These are phyloP conservation scores for Saturnia pavonia DNA, from an alignment of 2,888 invertebrate genomes.

Conservation along the genomic window DNA sequence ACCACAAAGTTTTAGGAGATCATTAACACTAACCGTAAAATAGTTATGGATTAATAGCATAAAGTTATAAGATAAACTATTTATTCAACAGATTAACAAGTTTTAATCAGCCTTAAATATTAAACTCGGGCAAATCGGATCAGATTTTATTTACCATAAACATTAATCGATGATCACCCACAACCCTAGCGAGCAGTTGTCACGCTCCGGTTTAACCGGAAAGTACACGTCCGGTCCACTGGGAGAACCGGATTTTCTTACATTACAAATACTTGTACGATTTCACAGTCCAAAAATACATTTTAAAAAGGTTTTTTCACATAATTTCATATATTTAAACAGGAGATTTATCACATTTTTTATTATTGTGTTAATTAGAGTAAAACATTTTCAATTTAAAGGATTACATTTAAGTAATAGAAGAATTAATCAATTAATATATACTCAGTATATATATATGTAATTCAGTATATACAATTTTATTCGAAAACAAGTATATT, in stretches of 20 bases:
- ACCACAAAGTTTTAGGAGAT: background rate
- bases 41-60: background rate
- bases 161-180: conserved; percentile 28
- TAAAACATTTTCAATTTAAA: background rate
- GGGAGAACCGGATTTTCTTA: conserved; percentile 53
- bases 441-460: too few relatives aligned
- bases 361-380: background rate
- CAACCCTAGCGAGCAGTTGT: conserved; percentile 41
- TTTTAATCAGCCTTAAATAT: background rate
- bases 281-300: conserved; percentile 55
- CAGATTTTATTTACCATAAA: conserved; percentile 13
- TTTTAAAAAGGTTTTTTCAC: conserved; percentile 55
- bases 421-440: too few relatives aligned
- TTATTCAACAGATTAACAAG: background rate
- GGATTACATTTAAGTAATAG: background rate
- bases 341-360: too few relatives aligned
- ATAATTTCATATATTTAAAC: conserved; percentile 61
- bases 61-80: background rate
- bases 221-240: conserved; percentile 56
- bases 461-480: too few relatives aligned
- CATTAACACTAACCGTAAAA: too few relatives aligned
- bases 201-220: conserved; percentile 49
- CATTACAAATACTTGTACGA: conserved; percentile 59
- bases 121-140: background rate
- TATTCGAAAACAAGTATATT: too few relatives aligned